Percentiles rank a stretch among this genome's conserved stretches.
phyloP scores from a whole-genome alignment of 2,797 vertebrate genomes.

The Notoglanidium macrostoma region DNA sequence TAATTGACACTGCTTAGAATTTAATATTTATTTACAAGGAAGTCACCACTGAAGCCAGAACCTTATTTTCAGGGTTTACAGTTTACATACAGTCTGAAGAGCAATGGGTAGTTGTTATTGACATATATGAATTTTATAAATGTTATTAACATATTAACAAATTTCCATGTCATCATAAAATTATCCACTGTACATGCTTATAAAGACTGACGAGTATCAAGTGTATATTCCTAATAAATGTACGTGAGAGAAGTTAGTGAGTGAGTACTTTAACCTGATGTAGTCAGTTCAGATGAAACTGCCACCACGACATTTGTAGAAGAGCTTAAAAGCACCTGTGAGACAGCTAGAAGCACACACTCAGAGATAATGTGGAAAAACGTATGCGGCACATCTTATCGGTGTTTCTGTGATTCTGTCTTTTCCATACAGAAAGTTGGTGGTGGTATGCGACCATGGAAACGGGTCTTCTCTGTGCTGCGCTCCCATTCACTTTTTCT shows the following conservation, averaged over 20 bases:
- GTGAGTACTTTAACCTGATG: neutral
- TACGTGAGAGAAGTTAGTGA: neutral
- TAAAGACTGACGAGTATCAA: neutral
- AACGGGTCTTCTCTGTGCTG: slow-evolving; percentile 82
- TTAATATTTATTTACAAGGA: neutral
- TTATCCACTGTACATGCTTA: neutral
- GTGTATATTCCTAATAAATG: neutral
- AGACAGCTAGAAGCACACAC: neutral
- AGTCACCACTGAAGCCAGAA: neutral
- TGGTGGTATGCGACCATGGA: slow-evolving; percentile 84
- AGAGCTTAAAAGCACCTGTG: neutral
- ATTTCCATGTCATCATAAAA: neutral
- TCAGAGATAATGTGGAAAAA: neutral
- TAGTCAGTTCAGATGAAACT: neutral
- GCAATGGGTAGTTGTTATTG: neutral
- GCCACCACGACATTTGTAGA: neutral
- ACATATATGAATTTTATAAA: neutral
- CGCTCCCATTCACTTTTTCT: slow-evolving; percentile 82
- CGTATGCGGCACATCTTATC: neutral
- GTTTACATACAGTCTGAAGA: neutral
- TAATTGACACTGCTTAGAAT: neutral
- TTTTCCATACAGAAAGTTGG: slow-evolving; percentile 79
- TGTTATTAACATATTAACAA: neutral
- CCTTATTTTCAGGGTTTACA: neutral
- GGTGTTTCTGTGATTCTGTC: slow-evolving; percentile 4